These are phyloP conservation scores for Raphicerus campestris DNA, from an alignment of 2,113 vertebrate species.

Conservation along the genomic window DNA sequence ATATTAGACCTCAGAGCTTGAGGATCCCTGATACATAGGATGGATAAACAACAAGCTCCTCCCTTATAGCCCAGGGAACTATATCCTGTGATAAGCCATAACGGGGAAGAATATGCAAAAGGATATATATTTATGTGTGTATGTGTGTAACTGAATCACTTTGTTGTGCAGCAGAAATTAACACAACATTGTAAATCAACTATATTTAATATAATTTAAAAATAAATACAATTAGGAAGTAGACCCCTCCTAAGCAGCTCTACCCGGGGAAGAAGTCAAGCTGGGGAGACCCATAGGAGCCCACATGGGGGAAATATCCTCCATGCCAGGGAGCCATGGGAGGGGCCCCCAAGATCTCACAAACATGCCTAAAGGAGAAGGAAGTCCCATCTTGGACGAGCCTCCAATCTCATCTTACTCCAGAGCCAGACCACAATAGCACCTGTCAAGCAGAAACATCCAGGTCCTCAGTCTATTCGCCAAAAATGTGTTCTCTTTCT, in stretches of 20 bases:
- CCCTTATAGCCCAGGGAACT: background rate
- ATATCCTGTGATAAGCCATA: background rate
- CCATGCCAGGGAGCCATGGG: background rate
- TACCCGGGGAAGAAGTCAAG: background rate
- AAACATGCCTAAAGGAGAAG: background rate
- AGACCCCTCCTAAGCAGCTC: background rate
- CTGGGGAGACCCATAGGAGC: background rate
- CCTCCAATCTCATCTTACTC: background rate
- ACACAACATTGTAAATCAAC: background rate
- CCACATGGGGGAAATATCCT: rapidly evolving
- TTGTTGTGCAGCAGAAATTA: background rate
- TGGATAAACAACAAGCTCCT: background rate
- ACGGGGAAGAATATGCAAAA: background rate
- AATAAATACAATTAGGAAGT: background rate
- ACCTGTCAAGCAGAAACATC: background rate
- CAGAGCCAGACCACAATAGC: background rate
- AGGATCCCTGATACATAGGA: background rate
- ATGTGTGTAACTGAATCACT: background rate
- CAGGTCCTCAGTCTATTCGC: background rate
- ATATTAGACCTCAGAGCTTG: background rate
- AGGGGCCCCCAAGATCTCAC: background rate
- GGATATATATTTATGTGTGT: background rate
- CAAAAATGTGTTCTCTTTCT: background rate
- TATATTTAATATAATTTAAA: background rate
- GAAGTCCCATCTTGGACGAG: background rate